Evolutionary conservation across 2,113 vertebrate genomes (phyloP).

Genomic region (Garra rufa): DNA sequence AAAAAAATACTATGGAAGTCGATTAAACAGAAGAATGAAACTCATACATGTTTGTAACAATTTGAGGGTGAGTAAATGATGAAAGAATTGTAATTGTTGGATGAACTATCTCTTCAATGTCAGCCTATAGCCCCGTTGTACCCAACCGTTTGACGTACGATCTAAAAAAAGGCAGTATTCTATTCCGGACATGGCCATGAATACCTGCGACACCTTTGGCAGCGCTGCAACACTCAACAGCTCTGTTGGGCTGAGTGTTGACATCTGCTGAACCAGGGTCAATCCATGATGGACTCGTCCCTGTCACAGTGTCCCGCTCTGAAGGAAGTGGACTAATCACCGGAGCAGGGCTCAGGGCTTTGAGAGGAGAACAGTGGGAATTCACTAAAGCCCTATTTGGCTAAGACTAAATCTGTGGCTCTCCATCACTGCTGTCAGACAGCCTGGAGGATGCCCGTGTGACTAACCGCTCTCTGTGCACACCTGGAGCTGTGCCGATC

Average conservation of each 20-base stretch:
- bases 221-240: not conserved
- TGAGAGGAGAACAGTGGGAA: not conserved
- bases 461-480: conserved; percentile 4
- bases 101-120: not conserved
- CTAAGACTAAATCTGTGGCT: conserved; percentile 34
- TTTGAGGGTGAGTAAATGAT: too few relatives aligned
- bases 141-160: not conserved
- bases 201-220: not conserved
- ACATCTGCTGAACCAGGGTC: conserved; percentile 39
- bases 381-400: conserved; percentile 45
- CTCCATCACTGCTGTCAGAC: conserved; percentile 30
- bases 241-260: not conserved
- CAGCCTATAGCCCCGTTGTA: not conserved
- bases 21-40: too few relatives aligned
- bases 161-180: not conserved
- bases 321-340: conserved; percentile 8
- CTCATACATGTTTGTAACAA: too few relatives aligned
- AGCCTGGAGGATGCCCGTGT: not conserved
- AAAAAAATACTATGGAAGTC: too few relatives aligned
- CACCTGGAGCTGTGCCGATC: conserved; percentile 15
- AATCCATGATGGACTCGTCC: conserved; percentile 39
- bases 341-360: conserved; percentile 10
- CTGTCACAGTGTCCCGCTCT: conserved; percentile 10
- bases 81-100: too few relatives aligned
- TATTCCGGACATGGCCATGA: not conserved